Evolutionary conservation across 2,888 invertebrate species (phyloP).

Genomic region (Steinernema hermaphroditum): DNA sequence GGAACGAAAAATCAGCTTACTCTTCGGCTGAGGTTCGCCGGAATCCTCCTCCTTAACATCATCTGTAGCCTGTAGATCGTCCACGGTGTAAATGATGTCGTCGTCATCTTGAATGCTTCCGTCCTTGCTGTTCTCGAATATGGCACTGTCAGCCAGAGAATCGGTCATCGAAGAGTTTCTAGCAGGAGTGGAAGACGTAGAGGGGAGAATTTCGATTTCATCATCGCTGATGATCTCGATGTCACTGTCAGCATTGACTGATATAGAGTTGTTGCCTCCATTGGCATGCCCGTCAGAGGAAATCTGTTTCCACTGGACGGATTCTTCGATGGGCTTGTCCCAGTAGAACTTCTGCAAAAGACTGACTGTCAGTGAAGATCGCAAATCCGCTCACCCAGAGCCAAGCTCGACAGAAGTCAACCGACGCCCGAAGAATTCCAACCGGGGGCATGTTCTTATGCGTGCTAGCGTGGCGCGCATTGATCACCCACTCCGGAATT

Average conservation of each 20-base stretch:
- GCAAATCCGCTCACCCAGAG: neutral
- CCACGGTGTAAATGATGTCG: neutral
- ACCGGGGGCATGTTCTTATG: neutral
- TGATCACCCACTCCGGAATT: neutral
- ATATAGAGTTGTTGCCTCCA: neutral
- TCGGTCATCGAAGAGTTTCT: neutral
- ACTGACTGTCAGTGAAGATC: too few species aligned
- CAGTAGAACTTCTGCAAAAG: neutral
- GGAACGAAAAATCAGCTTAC: neutral
- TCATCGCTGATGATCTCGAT: neutral
- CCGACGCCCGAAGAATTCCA: neutral
- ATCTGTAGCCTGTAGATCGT: neutral
- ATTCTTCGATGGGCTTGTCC: constrained; percentile 7
- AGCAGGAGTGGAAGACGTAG: neutral
- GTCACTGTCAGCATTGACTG: too few species aligned
- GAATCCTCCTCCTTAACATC: neutral
- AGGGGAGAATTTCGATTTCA: neutral
- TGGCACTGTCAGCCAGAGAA: neutral
- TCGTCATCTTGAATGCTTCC: neutral
- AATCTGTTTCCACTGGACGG: neutral
- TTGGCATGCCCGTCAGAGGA: neutral
- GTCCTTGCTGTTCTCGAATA: neutral
- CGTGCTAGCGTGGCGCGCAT: neutral
- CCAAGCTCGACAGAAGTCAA: constrained; percentile 2
- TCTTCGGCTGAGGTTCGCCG: neutral